Base-by-base conservation (phyloP, 2,888 invertebrate genomes). In the Sesia apiformis region DNA sequence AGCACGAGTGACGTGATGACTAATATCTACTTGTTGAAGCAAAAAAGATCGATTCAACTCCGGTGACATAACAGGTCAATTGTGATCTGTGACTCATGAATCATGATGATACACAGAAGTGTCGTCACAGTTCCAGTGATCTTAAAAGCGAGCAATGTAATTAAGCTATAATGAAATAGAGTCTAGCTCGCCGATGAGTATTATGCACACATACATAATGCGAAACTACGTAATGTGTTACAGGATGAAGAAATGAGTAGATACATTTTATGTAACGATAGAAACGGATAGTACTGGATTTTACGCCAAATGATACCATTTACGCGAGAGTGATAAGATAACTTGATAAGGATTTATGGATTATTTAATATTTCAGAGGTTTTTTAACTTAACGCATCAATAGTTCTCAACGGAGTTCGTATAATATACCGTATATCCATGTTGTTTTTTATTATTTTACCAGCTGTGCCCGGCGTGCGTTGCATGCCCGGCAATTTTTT, bases 81-180 rank as follows among this genome's bases (percentile, higher is more conserved):
- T 62, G 65, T 64, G 60, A 66, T 63, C 68, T 63, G 61, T 86
- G 85, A 85, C 59, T 84, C 86, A 85, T 65, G n/a, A n/a, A n/a
- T n/a, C n/a, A n/a, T n/a, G n/a, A n/a, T n/a, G 60, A 64, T 78
- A 80, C 74, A 64, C 64, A 73, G 76, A 76, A 82, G 72, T 77
- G 68, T 77, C 79, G 82, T 84, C 84, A 83, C 78, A 78, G 59
- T 81, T 81, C 81, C 78, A 72, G 75, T 70, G 72, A 82, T 70
- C 56, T 66, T 58, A 61, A 63, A 65, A 61, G 55, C 63, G 60
- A 64, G 57, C 59, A 58, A 58, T 55, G 52, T 55, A 58, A 58
- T 55, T 59, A 60, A 59, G 58, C 60, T 43, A 5, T 54, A 40
- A 49, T 51, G 46, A 39, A 40, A 51, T 53, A 52, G 54, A 55